These are phyloP conservation scores for Cydia strobilella DNA, from an alignment of 1,140 invertebrate species.

Conservation along the genomic window DNA sequence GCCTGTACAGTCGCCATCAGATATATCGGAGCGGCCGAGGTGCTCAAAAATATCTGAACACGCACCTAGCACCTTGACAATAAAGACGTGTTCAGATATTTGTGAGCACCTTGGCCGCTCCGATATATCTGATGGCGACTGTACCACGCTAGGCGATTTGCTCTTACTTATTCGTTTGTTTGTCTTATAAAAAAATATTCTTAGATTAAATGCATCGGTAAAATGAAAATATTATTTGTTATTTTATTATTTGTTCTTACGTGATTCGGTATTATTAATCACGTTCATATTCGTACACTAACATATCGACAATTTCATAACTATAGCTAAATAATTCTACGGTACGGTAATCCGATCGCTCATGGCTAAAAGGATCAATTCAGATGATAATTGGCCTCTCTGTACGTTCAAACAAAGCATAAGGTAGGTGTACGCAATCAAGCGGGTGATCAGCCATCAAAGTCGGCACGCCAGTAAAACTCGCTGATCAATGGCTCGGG, in stretches of 20 bases:
- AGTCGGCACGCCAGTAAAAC: conserved; percentile 28
- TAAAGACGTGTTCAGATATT: too few species aligned
- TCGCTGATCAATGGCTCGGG: conserved; percentile 17
- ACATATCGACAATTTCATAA: neutral
- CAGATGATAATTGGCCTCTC: conserved; percentile 9
- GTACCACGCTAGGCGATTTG: too few species aligned
- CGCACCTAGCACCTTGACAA: too few species aligned
- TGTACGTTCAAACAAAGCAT: conserved; percentile 4
- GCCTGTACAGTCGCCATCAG: too few species aligned
- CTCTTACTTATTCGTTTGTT: neutral
- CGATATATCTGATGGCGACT: too few species aligned
- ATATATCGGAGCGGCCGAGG: too few species aligned
- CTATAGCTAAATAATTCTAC: neutral
- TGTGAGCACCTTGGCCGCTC: too few species aligned
- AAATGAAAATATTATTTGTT: neutral
- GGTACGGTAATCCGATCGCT: neutral
- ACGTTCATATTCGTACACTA: neutral
- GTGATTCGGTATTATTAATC: neutral
- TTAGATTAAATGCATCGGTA: too few species aligned
- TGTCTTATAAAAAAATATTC: neutral
- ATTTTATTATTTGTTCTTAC: neutral
- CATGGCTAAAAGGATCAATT: neutral
- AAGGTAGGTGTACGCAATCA: neutral
- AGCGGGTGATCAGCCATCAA: conserved; percentile 20
- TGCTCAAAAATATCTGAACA: too few species aligned